Base-by-base conservation (phyloP, 2,888 invertebrate genomes). In the Lochmaea crataegi region DNA sequence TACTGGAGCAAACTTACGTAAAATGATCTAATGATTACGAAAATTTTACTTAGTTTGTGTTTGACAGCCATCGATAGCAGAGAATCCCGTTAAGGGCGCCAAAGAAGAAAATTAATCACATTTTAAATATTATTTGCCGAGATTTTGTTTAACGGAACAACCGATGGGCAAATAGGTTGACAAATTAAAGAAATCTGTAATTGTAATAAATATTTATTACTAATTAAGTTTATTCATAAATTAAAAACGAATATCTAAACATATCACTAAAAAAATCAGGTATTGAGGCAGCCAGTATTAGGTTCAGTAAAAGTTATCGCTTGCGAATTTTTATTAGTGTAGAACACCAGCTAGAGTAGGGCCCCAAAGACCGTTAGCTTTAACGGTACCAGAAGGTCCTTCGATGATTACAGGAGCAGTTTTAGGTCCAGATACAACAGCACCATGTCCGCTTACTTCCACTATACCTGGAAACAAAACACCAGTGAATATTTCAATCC, bases 301-400 rank as follows among this genome's bases (percentile, higher is more conserved):
- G 71, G 66, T 68, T 69, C 22, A 58, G 65, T 58, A 63, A 14
- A 9, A 42, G 41, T 26, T 32, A 58, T 58, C 16, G 10, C 41
- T 16, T 42, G 2, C 1, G 2, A 10, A 18, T 16, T 53, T 76
- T 66, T 16, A 18, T 42, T 18, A 63, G 42, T 63, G 61, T 68
- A 79, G 79, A 72, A 82, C 83, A 73, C 81, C 81, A 56, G 77
- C 76, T 11, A 78, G 56, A 45, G 82, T 82, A 86, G 66, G 83
- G 69, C 84, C 85, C 77, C 83, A 81, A 81, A 87, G 48, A 83
- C 88, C 78, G 79, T 86, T 76, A 84, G 88, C 81, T 26, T 77
- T 79, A 56, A 83, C 77, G 68, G 80, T 78, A 65, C 84, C 84
- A 61, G 83, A 75, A 45, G 83, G 83, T 65, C 84, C 84, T 12